Evolutionary conservation across 2,113 vertebrate species (phyloP), one percentile per base, ranked within the genome.

Genomic region (Neodontobutis hainanensis): DNA sequence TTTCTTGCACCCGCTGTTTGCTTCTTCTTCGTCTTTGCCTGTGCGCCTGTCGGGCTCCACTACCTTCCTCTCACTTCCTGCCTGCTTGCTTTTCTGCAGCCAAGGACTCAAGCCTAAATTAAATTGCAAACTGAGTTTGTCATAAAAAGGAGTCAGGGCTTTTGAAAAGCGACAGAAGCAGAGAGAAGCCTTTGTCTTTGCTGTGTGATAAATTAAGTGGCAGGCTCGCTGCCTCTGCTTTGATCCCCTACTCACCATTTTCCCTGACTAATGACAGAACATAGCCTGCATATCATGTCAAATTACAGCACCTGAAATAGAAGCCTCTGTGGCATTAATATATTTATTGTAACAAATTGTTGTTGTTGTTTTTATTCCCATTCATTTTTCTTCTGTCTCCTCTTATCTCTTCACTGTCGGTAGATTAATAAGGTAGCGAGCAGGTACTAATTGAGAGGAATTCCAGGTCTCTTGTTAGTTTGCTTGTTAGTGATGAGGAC

Each of bases 141-240:
- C 94, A 94, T 94, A 92, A 93, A 80, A 95, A 94, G 91, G 89
- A 94, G 91, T 90, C 84, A 85, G 93, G 92, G 90, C 93, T 94
- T 97, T 95, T 95, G 93, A 95, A 73, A 95, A 81, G 93, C 92
- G 92, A 95, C 83, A 87, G 82, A 82, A 87, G 85, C 78, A 51
- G 68, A 84, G 87, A 86, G 93, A 93, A 92, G 92, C 93, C 93
- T 95, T 95, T 96, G 94, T 95, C 93, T 95, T 94, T 92, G 91
- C 92, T 86, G 89, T 92, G 90, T 95, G 95, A 96, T 96, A 94
- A 97, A 97, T 95, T 94, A 96, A 95, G 94, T 94, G 94, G 92
- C 91, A 83, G 90, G 81, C 90, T 93, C 85, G 76, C 90, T 90
- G 88, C 92, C 89, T 91, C 77, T 89, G 87, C 95, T 97, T 98